Evolutionary conservation across 2,888 invertebrate genomes (phyloP), one percentile per base, ranked within the genome.

Genomic region (Acleris literana): DNA sequence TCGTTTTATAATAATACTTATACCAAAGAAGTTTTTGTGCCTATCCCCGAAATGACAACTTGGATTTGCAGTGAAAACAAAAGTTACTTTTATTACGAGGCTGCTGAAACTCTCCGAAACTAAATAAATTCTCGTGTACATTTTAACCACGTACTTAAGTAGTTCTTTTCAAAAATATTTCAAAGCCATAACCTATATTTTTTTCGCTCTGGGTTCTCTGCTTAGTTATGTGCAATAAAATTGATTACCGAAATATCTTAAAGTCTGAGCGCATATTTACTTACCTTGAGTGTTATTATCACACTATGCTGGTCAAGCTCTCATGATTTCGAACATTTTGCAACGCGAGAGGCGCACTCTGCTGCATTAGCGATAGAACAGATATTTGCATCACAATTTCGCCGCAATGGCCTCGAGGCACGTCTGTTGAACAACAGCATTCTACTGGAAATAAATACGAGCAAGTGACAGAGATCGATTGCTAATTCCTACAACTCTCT

Each of bases 381-480:
- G 49, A 68, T 80, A 86, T 89, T 87, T 86, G 83, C 87, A 88
- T 87, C 87, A 86, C 79, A 85, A 85, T 87, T 87, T 85, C 74
- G 81, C 84, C 78, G 79, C 67, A 61, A 73, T 82, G 69, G 76
- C 85, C 87, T 86, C 85, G 84, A 81, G 74, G 70, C 69, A 46
- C 72, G 71, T 79, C 75, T 71, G 72, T 73, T 70, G 72, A 74
- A 70, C 69, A 68, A 71, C 72, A 73, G 72, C 71, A 56, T 59
- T 54, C 20, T 57, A 64, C 64, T 64, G 71, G 72, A 69, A 68
- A 72, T 65, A 65, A 66, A 62, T 46, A 46, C 46, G 46, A 46
- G 63, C 64, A 61, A 44, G 64, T 74, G 76, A 75, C 74, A 73
- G 68, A 72, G 73, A 78, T 74, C 71, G 69, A 80, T 76, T 51